Base-by-base conservation (phyloP, 2,888 invertebrate genomes). In the Beris chalybata region DNA sequence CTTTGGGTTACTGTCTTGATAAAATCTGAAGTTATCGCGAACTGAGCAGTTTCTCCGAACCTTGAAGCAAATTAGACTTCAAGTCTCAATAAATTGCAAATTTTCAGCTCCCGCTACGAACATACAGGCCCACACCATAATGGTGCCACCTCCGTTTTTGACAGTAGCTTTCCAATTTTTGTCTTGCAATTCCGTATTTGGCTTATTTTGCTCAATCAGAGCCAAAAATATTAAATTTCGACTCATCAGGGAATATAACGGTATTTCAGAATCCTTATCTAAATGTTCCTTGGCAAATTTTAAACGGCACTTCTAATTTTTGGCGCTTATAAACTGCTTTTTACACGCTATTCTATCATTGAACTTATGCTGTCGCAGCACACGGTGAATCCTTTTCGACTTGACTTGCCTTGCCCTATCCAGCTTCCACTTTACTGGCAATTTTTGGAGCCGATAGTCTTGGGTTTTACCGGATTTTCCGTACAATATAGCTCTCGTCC, bases 61-160 rank as follows among this genome's bases (percentile, higher is more conserved):
- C 15, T 52, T 52, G 15, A 52, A 52, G 52, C 5, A 52, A 52
- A 22, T 22, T 52, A 6, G 29, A 52, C 22, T 52, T 52, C 52
- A 52, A 52, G 52, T 52, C 29, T 52, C 52, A 52, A 52, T 52
- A 22, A 52, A 52, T 52, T 52, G 22, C 22, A 52, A 22, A 52
- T 52, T 7, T 22, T 5, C 52, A 22, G 15, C 52, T 52, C 52
- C 13, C 4, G 52, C 29, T 52, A 22, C 52, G 22, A 22, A 22
- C 52, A 52, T 52, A 52, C 29, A 52, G 52, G 52, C 29, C 52
- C 52, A 52, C 13, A 52, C 52, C 52, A 52, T 52, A 29, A 52
- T 22, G 52, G 15, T 52, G 22, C 52, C 52, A 52, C 22, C 52
- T 52, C 52, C 52, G 29, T 22, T 4, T 32, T 32, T 32, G 32